phyloP scores from a whole-genome alignment of 2,888 invertebrate genomes.

The Cyclophora albipunctata region DNA sequence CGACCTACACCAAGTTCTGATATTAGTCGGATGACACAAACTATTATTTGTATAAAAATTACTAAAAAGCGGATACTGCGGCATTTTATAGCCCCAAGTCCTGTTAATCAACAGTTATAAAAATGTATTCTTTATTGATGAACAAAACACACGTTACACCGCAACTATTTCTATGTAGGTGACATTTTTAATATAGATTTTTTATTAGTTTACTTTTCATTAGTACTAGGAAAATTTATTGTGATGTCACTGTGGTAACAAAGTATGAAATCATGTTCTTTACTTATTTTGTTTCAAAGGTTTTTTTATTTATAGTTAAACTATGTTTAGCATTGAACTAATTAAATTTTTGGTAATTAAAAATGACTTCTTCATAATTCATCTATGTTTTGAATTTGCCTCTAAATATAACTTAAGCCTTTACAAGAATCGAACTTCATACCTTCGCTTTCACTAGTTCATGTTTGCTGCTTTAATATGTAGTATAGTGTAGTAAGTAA shows the following conservation, averaged over 20 bases:
- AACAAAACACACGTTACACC: not conserved
- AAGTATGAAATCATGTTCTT: not conserved
- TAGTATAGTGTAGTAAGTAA: no score
- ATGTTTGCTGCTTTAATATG: no score
- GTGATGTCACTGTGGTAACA: not conserved
- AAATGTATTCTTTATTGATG: conserved; percentile 1
- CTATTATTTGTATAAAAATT: conserved; percentile 6
- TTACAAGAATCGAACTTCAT: no score
- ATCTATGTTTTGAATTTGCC: no score
- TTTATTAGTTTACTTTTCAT: not conserved
- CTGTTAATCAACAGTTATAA: conserved; percentile 12
- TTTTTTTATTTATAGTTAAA: no score
- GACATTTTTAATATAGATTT: not conserved
- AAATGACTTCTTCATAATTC: no score
- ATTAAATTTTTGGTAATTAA: no score
- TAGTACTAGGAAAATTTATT: not conserved
- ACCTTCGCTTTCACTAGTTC: no score
- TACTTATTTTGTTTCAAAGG: no score
- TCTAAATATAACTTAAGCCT: no score
- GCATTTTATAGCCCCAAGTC: conserved; percentile 10
- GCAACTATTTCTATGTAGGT: not conserved
- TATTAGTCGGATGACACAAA: conserved; percentile 13
- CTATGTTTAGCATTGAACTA: no score
- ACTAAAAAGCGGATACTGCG: conserved; percentile 15
- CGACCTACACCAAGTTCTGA: conserved; percentile 1